A percentile compares a stretch with the other conserved stretches of the same genome.
phyloP scores from a whole-genome alignment of 1,140 invertebrate genomes.

The Bombyx mandarina region DNA sequence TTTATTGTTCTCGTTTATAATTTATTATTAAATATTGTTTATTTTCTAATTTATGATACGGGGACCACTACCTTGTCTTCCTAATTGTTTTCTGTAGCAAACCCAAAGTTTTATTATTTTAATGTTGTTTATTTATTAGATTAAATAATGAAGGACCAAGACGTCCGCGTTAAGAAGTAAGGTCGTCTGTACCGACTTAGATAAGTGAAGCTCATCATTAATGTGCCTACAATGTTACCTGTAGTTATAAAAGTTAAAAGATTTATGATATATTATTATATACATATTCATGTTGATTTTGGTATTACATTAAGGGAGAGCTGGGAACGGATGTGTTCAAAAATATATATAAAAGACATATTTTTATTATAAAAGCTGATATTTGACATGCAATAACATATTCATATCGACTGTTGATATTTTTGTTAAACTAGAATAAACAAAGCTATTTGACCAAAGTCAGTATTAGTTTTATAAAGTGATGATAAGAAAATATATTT shows the following conservation, averaged over 20 bases:
- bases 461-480: constrained; percentile 65
- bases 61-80: constrained; percentile 59
- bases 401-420: constrained; percentile 66
- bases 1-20: constrained; percentile 27
- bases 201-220: constrained; percentile 24
- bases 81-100: constrained; percentile 43
- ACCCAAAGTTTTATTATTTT: constrained; percentile 61
- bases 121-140: constrained; percentile 54
- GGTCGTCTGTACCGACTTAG: constrained; percentile 1
- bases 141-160: constrained; percentile 23
- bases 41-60: constrained; percentile 18
- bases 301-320: constrained; percentile 17
- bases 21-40: constrained; percentile 23
- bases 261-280: constrained; percentile 42
- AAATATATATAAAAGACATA: constrained; percentile 10
- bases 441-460: constrained; percentile 71
- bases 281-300: constrained; percentile 36
- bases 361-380: constrained; percentile 44
- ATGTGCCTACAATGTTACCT: constrained; percentile 70
- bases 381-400: constrained; percentile 58
- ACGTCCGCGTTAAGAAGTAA: constrained; percentile 11
- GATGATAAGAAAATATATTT: constrained; percentile 35
- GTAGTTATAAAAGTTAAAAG: constrained; percentile 41
- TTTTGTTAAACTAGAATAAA: constrained; percentile 67
- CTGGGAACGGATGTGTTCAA: constrained; percentile 53